Evolutionary conservation across 2,797 vertebrate genomes (phyloP), one percentile per base, ranked within the genome.

Genomic region (Aphelocoma californica): DNA sequence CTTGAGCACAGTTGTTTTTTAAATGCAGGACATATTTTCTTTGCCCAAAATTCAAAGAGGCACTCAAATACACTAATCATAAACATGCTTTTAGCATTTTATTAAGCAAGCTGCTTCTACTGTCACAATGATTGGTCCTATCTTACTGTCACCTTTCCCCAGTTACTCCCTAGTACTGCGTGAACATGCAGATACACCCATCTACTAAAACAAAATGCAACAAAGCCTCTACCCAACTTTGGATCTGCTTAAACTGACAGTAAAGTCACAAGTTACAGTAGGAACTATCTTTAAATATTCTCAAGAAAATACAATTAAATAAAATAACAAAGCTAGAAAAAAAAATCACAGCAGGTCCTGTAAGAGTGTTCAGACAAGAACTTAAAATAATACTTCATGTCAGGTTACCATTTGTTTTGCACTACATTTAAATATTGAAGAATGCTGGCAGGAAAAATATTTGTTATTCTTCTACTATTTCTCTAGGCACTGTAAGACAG

Each of bases 401-500:
- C 74, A 60, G 60, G 60, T 67, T 74, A 54, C 36, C 1, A 2
- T 47, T 86, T 86, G 51, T 44, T 81, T 88, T 88, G 66, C 19
- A 18, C 19, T 69, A 25, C 16, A 17, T 62, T 89, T 83, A 94
- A 89, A 88, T 61, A 54, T 29, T 36, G 19, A 71, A 91, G 62
- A 91, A 84, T 47, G 40, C 58, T 50, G 42, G 34, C 75, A 83
- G 69, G 34, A 72, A 69, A 90, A 53, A 58, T n/a, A 47, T 14
- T 73, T 82, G 42, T 91, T 93, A 75, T 53, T 87, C 53, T 86
- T 70, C 56, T 61, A 70, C 45, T 28, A 7, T 60, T 89, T 90
- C 60, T 81, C 34, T 74, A 89, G 93, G 83, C 51, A 96, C 61
- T 40, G 17, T 18, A 58, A 88, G 69, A 92, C 64, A 93, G 91